These are phyloP conservation scores for Eurytemora carolleeae DNA, from an alignment of 1,140 invertebrate genomes.

Conservation along the genomic window DNA sequence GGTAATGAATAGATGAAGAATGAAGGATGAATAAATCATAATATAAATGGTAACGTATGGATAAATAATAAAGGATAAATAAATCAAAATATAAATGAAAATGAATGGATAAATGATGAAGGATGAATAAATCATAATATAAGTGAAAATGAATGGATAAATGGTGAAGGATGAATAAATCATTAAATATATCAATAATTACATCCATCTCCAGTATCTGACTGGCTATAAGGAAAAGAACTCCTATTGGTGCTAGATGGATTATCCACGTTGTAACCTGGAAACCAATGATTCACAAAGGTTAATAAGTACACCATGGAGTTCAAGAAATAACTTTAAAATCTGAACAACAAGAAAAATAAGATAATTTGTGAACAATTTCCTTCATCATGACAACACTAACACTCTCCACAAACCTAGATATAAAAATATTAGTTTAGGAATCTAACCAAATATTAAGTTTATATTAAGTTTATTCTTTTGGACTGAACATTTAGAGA, in stretches of 20 bases:
- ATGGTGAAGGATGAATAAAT: no score
- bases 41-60: no score
- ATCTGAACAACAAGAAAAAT: neutral
- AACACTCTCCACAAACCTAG: constrained; percentile 40
- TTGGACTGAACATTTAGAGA: neutral
- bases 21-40: no score
- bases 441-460: no score
- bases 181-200: no score
- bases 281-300: neutral
- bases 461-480: neutral
- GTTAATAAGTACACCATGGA: neutral
- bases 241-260: constrained; percentile 48
- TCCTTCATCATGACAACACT: constrained; percentile 14
- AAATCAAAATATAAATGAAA: no score
- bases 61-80: no score
- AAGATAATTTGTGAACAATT: neutral
- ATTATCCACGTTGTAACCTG: constrained; percentile 12
- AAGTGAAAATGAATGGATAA: no score
- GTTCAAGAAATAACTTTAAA: neutral
- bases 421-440: constrained; percentile 27
- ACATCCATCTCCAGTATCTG: constrained; percentile 64
- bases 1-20: no score
- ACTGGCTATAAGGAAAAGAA: constrained; percentile 66
- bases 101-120: no score
- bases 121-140: no score